Conservation (phyloP, 2,888 invertebrate genomes). For the Stenodera caucasica region DNA sequence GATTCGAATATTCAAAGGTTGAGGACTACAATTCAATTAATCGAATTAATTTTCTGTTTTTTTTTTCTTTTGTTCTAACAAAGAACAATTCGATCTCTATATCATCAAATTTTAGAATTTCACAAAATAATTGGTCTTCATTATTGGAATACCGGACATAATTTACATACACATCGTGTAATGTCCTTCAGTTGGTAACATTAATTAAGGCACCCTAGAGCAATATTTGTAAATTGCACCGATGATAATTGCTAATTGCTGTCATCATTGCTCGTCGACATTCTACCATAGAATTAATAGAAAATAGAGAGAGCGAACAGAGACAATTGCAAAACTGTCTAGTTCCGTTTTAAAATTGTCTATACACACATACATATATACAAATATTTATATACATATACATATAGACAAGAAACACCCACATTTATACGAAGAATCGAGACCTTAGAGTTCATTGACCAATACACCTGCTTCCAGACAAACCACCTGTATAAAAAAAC, state of each 20-base stretch:
- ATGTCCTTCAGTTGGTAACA: background rate
- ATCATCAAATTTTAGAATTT: background rate
- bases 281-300: background rate
- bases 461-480: background rate
- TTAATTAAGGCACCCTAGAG: background rate
- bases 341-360: background rate
- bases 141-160: too few relatives aligned
- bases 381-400: background rate
- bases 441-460: background rate
- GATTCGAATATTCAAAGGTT: too few relatives aligned
- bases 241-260: slow-evolving; percentile 1
- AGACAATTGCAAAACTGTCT: background rate
- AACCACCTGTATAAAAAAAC: slow-evolving; percentile 3
- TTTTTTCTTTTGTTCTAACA: background rate
- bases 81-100: background rate
- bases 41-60: too few relatives aligned
- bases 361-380: background rate
- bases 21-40: too few relatives aligned
- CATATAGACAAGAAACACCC: background rate
- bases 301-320: background rate
- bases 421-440: background rate
- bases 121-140: background rate
- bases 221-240: background rate
- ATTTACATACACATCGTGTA: too few relatives aligned
- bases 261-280: background rate